Conservation (phyloP, 2,113 vertebrate species). For the Oostethus manadensis region DNA sequence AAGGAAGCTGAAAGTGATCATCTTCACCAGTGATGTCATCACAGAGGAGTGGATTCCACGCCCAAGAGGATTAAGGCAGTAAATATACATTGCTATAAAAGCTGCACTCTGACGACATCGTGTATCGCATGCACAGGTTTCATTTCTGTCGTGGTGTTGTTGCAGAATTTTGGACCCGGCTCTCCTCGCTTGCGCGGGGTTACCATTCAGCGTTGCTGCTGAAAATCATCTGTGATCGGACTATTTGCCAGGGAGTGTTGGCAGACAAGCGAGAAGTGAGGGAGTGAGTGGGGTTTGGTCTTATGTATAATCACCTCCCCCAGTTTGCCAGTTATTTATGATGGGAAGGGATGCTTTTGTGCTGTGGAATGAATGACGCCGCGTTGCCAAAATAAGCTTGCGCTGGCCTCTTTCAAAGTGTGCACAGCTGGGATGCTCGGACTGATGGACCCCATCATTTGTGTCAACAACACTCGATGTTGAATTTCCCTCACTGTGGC, state of each 20-base stretch:
- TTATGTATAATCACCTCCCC: slow-evolving; percentile 20
- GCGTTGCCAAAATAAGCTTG: slow-evolving; percentile 54
- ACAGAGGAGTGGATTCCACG: no score
- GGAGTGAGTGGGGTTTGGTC: neutral
- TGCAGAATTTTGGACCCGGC: neutral
- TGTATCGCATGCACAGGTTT: no score
- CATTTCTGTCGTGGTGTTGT: no score
- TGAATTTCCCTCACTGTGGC: slow-evolving; percentile 29
- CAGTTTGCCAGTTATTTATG: slow-evolving; percentile 35
- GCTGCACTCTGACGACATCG: no score
- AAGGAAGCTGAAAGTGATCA: no score
- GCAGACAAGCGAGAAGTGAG: slow-evolving; percentile 24
- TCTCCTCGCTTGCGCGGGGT: neutral
- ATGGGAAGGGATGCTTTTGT: slow-evolving; percentile 44
- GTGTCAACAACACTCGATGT: slow-evolving; percentile 50
- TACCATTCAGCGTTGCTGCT: neutral
- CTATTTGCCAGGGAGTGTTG: slow-evolving; percentile 11
- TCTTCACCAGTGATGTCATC: no score
- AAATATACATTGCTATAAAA: no score
- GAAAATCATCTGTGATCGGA: slow-evolving; percentile 6
- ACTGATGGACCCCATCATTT: slow-evolving; percentile 46
- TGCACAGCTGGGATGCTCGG: slow-evolving; percentile 62
- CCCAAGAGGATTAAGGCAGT: no score
- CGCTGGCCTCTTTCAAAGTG: slow-evolving; percentile 58
- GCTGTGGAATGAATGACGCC: slow-evolving; percentile 50